A percentile compares a stretch with the other conserved stretches of the same genome.
These are phyloP conservation scores for Columba guinea DNA, from an alignment of 2,797 vertebrate genomes.

Conservation along the genomic window DNA sequence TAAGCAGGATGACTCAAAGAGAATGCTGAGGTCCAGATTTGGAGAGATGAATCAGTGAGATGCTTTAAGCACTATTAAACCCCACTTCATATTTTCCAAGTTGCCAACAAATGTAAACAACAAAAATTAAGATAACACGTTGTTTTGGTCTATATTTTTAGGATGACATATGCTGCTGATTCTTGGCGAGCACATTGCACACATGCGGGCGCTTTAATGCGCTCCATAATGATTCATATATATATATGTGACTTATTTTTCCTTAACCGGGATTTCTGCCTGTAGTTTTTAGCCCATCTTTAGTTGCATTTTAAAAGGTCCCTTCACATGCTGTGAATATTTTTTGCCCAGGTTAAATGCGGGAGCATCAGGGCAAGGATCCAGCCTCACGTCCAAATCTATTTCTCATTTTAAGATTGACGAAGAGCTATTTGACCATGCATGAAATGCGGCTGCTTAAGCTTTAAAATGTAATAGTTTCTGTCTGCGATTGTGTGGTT, in stretches of 20 bases:
- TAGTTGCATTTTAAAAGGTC: neutral
- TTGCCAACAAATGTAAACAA: constrained; percentile 37
- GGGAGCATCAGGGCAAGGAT: neutral
- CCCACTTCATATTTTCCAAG: neutral
- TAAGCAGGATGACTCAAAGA: constrained; percentile 38
- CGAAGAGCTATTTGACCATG: neutral
- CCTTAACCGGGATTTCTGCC: neutral
- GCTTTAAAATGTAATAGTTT: neutral
- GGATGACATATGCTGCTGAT: neutral
- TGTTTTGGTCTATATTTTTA: constrained; percentile 20
- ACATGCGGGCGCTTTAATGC: neutral
- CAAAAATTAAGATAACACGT: neutral
- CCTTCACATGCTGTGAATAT: rapidly evolving
- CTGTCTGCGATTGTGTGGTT: neutral
- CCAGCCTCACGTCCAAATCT: neutral
- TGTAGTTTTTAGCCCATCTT: neutral
- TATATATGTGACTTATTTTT: rapidly evolving
- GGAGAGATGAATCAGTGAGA: constrained; percentile 15
- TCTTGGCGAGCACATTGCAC: neutral
- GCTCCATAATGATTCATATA: rapidly evolving
- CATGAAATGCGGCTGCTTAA: neutral
- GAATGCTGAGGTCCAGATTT: constrained; percentile 8
- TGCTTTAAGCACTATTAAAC: neutral
- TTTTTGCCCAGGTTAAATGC: neutral
- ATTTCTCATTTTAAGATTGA: neutral